Percentiles rank a stretch among this genome's conserved stretches.
These are phyloP conservation scores for Lordiphosa collinella DNA, from an alignment of 1,140 invertebrate species.

Conservation along the genomic window DNA sequence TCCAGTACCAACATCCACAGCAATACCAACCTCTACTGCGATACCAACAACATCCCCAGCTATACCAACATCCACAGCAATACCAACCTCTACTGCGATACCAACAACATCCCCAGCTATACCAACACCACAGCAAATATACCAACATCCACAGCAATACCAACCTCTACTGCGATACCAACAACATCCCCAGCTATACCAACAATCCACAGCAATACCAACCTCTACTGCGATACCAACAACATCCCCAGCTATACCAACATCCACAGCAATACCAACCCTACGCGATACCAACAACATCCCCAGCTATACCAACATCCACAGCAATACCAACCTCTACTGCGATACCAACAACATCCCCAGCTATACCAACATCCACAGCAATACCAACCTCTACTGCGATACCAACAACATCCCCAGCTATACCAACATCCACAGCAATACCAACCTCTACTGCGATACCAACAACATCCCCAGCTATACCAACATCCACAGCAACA, in stretches of 20 bases:
- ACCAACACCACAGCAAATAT: too few species aligned
- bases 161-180: too few species aligned
- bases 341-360: neutral
- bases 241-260: neutral
- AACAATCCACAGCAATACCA: neutral
- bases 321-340: too few species aligned
- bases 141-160: neutral
- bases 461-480: neutral
- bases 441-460: too few species aligned
- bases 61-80: too few species aligned
- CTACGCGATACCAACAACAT: neutral
- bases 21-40: neutral
- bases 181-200: neutral
- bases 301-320: neutral
- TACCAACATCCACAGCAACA: neutral
- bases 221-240: too few species aligned
- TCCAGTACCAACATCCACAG: neutral
- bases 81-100: neutral
- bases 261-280: too few species aligned
- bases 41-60: too few species aligned
- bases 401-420: neutral
- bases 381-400: too few species aligned
- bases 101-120: neutral
- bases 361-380: neutral
- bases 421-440: neutral